These are phyloP conservation scores for Sebastes hubbsi DNA, from an alignment of 2,797 vertebrate species.

Conservation along the genomic window DNA sequence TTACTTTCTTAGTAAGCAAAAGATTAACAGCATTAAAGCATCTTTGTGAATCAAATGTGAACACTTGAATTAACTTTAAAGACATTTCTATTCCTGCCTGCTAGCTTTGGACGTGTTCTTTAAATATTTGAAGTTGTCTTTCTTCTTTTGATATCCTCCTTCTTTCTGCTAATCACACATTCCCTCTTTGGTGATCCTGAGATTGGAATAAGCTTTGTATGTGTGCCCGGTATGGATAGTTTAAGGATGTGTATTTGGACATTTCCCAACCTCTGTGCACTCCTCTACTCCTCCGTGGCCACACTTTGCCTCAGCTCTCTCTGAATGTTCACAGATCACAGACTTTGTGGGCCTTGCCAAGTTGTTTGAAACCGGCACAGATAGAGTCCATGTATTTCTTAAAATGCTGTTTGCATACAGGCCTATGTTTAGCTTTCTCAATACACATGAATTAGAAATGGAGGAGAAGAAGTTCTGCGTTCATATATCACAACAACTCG, in stretches of 20 bases:
- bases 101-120: conserved; percentile 45
- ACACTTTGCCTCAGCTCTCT: conserved; percentile 23
- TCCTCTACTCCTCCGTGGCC: conserved; percentile 18
- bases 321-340: conserved; percentile 40
- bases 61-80: conserved; percentile 47
- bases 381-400: conserved; percentile 8
- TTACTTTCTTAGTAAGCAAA: conserved; percentile 32
- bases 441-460: conserved; percentile 18
- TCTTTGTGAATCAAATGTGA: conserved; percentile 42
- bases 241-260: conserved; percentile 24
- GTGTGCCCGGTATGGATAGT: conserved; percentile 21
- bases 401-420: conserved; percentile 27
- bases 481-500: background rate
- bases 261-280: conserved; percentile 20
- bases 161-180: conserved; percentile 32
- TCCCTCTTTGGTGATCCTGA: conserved; percentile 40
- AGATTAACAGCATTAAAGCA: conserved; percentile 32
- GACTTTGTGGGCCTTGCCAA: background rate
- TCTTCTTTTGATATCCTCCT: conserved; percentile 24
- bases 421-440: conserved; percentile 4
- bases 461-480: background rate
- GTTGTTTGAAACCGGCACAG: conserved; percentile 37
- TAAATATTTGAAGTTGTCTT: conserved; percentile 45
- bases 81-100: conserved; percentile 1
- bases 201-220: conserved; percentile 34